phyloP scores from a whole-genome alignment of 2,888 invertebrate species.

The Stenolophus ochropezus region DNA sequence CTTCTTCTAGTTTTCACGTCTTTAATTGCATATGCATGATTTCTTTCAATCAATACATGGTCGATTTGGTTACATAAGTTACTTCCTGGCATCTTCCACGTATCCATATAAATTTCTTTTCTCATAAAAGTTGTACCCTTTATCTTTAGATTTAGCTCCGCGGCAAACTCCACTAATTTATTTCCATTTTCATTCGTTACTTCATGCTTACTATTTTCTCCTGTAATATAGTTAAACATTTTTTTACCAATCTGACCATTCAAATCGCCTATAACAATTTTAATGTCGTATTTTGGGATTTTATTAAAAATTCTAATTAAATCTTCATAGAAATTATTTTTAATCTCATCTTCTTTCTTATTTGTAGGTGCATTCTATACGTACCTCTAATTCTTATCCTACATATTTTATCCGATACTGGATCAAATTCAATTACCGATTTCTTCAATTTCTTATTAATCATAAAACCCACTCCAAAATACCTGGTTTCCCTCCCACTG shows the following conservation, averaged over 20 bases:
- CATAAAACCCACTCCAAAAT: neutral
- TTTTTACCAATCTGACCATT: conserved; percentile 57
- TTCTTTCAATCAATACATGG: conserved; percentile 41
- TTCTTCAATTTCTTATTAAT: neutral
- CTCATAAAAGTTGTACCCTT: conserved; percentile 56
- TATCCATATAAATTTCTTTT: conserved; percentile 59
- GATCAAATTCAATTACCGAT: neutral
- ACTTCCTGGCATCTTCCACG: conserved; percentile 42
- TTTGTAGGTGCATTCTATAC: neutral
- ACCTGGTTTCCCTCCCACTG: neutral
- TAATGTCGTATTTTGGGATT: neutral
- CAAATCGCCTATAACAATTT: neutral
- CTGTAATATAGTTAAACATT: conserved; percentile 38
- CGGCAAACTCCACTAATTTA: conserved; percentile 56
- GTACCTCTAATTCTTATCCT: neutral
- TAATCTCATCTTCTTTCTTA: neutral
- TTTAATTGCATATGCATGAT: conserved; percentile 13
- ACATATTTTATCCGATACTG: neutral
- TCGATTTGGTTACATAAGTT: conserved; percentile 46
- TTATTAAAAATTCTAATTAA: too few species aligned
- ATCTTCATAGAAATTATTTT: neutral
- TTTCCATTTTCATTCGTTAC: conserved; percentile 50
- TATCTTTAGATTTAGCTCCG: conserved; percentile 57
- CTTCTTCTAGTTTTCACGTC: conserved; percentile 37
- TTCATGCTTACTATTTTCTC: conserved; percentile 49